Evolutionary conservation across 2,888 invertebrate species (phyloP).

Genomic region (Melangyna quadrimaculata): DNA sequence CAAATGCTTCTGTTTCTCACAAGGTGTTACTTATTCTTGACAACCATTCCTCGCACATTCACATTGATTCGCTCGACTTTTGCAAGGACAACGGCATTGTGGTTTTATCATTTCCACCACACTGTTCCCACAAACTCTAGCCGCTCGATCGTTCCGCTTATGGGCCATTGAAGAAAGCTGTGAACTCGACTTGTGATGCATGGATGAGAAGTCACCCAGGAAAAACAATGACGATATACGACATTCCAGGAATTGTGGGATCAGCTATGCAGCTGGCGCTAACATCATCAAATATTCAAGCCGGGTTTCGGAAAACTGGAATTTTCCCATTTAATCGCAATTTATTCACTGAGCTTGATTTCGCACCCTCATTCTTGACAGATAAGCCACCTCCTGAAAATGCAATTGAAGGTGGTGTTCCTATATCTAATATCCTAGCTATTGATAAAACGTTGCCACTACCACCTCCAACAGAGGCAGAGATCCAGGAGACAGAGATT

Average conservation of each 20-base stretch:
- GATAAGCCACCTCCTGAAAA: slow-evolving; percentile 8
- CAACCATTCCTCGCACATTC: slow-evolving; percentile 66
- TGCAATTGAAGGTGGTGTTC: not conserved
- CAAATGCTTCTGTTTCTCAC: not conserved
- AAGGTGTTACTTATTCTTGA: slow-evolving; percentile 49
- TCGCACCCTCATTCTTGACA: not conserved
- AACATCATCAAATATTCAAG: slow-evolving; percentile 1
- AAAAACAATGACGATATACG: not conserved
- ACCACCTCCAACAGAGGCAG: not conserved
- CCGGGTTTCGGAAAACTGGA: too few relatives aligned
- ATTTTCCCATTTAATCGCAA: not conserved
- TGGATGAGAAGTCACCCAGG: slow-evolving; percentile 75
- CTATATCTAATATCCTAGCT: too few relatives aligned
- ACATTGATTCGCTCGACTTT: slow-evolving; percentile 54
- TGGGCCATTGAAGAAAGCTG: slow-evolving; percentile 74
- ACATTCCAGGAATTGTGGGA: not conserved
- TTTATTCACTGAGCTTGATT: slow-evolving; percentile 10
- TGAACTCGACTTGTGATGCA: slow-evolving; percentile 73
- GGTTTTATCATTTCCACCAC: slow-evolving; percentile 49
- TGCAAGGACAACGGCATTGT: slow-evolving; percentile 54
- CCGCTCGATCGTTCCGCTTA: slow-evolving; percentile 63
- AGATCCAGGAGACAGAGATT: slow-evolving; percentile 10
- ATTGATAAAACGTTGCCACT: slow-evolving; percentile 1
- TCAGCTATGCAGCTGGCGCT: not conserved
- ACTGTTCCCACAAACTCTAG: too few relatives aligned